Conservation (phyloP, 2,797 vertebrate genomes). For the Hephaestus fuliginosus region DNA sequence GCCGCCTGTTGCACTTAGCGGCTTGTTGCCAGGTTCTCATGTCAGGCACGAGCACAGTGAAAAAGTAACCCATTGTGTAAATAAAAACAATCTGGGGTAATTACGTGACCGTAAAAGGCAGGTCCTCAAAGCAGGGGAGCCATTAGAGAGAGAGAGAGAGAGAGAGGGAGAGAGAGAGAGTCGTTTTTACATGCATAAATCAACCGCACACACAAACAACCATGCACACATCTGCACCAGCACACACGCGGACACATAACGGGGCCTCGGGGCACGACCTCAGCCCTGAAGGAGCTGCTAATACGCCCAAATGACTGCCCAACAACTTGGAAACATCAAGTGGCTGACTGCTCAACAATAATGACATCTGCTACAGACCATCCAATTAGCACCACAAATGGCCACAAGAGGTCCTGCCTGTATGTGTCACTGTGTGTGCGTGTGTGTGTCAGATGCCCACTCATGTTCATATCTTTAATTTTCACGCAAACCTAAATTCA, state of each 20-base stretch:
- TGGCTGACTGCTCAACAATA: conserved; percentile 79
- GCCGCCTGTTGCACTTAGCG: conserved; percentile 69
- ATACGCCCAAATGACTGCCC: conserved; percentile 83
- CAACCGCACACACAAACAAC: conserved; percentile 41
- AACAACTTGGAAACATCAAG: conserved; percentile 83
- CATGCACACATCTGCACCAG: conserved; percentile 15
- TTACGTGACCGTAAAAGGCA: conserved; percentile 74
- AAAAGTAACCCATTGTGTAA: conserved; percentile 61
- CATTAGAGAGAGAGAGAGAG: conserved; percentile 53
- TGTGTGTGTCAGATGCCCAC: conserved; percentile 22
- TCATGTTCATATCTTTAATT: neutral
- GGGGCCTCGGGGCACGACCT: conserved; percentile 73
- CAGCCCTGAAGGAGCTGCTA: conserved; percentile 82
- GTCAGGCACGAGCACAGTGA: conserved; percentile 45
- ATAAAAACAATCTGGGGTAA: conserved; percentile 76
- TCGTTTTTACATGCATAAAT: conserved; percentile 65
- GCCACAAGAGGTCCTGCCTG: conserved; percentile 80
- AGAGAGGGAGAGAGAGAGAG: conserved; percentile 45
- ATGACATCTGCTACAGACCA: conserved; percentile 82
- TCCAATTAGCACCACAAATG: conserved; percentile 82
- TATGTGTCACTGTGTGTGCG: conserved; percentile 49
- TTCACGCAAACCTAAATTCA: neutral
- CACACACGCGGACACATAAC: conserved; percentile 53
- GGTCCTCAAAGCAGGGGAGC: conserved; percentile 52
- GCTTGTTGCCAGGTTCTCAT: conserved; percentile 65